A percentile compares a stretch with the other conserved stretches of the same genome.
Conservation (phyloP, 2,888 invertebrate genomes). For the Vesta saturnalis region DNA sequence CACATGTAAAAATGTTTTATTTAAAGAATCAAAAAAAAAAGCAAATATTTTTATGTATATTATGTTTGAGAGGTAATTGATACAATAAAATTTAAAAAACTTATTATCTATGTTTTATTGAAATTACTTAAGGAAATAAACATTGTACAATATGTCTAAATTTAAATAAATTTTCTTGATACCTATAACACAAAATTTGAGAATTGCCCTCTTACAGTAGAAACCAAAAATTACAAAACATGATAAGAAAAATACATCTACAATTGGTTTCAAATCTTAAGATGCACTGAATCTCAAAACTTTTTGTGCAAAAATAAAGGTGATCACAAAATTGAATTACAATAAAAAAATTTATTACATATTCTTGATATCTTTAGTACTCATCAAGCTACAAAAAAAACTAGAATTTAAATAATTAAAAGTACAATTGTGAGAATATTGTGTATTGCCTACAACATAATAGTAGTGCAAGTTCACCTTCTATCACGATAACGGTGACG, state of each 20-base stretch:
- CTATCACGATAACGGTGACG: constrained; percentile 63
- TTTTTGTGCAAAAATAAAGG: not conserved
- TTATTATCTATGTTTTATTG: constrained; percentile 38
- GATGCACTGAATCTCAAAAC: not conserved
- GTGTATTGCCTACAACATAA: constrained; percentile 31
- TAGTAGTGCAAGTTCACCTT: constrained; percentile 37
- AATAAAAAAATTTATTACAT: constrained; percentile 6
- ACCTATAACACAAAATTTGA: not conserved
- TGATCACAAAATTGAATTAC: not conserved
- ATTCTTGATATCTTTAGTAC: constrained; percentile 17
- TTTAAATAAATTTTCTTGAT: constrained; percentile 5
- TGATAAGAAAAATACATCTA: too few species aligned
- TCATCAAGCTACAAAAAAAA: constrained; percentile 30
- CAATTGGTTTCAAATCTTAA: not conserved
- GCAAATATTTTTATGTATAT: too few species aligned
- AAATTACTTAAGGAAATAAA: constrained; percentile 40
- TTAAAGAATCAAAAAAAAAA: too few species aligned
- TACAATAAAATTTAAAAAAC: constrained; percentile 20
- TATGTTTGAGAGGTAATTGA: not conserved
- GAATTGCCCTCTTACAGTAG: not conserved
- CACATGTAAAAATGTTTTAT: too few species aligned
- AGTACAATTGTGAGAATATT: constrained; percentile 20
- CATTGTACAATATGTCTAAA: constrained; percentile 39
- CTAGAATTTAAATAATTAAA: constrained; percentile 33
- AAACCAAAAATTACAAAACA: not conserved